These are phyloP conservation scores for Lasiurus cinereus DNA, from an alignment of 2,113 vertebrate genomes.

Conservation along the genomic window DNA sequence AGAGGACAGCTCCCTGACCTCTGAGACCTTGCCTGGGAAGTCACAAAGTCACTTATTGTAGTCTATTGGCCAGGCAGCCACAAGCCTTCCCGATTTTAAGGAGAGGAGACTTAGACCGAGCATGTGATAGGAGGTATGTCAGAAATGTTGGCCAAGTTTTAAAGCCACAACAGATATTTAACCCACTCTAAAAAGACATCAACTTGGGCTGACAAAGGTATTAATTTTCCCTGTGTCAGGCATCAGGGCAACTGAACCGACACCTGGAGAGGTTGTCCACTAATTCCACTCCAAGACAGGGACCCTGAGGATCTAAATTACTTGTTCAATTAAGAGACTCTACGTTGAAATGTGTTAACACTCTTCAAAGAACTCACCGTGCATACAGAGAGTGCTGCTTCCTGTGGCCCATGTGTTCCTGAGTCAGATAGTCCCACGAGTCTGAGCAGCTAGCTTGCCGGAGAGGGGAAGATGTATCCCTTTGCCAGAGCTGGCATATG, in stretches of 20 bases:
- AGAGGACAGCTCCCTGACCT: neutral
- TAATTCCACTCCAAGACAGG: neutral
- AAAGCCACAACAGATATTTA: neutral
- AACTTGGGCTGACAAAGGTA: neutral
- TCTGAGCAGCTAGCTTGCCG: neutral
- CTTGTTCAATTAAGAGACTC: neutral
- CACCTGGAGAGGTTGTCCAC: neutral
- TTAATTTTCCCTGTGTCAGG: neutral
- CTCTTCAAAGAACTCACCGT: neutral
- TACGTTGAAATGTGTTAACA: neutral
- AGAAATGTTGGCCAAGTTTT: neutral
- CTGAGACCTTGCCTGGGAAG: neutral
- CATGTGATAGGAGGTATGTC: neutral
- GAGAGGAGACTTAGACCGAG: neutral
- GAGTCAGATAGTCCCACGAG: neutral
- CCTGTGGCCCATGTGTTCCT: neutral
- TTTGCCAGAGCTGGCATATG: conserved; percentile 53
- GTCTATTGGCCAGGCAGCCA: neutral
- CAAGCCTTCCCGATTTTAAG: neutral
- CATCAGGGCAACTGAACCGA: neutral
- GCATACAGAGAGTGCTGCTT: neutral
- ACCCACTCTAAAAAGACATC: neutral
- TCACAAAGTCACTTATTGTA: neutral
- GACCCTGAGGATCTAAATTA: neutral
- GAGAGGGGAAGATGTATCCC: neutral